A percentile compares a stretch with the other conserved stretches of the same genome.
Conservation (phyloP, 2,113 vertebrate species). For the Pholis gunnellus region DNA sequence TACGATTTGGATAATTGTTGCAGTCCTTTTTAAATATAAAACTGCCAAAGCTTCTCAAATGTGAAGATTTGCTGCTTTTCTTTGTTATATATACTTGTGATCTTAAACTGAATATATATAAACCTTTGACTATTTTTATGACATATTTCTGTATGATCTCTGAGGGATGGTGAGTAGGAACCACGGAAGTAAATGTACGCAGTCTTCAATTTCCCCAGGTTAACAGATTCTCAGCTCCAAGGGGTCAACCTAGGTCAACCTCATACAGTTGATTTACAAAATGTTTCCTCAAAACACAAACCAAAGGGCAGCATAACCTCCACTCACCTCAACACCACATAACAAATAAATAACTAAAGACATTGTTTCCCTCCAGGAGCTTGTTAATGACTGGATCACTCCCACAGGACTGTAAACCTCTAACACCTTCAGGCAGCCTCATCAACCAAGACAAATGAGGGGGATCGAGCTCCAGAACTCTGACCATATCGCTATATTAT, state of each 20-base stretch:
- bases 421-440: conserved; percentile 63
- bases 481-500: conserved; percentile 47
- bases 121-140: background rate
- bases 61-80: background rate
- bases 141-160: background rate
- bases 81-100: background rate
- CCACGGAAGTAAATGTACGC: background rate
- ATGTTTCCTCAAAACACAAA: conserved; percentile 37
- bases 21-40: background rate
- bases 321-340: background rate
- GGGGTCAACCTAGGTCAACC: conserved; percentile 13
- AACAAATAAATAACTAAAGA: background rate
- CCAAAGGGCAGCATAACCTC: conserved; percentile 35
- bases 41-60: background rate
- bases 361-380: conserved; percentile 44
- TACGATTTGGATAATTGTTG: background rate
- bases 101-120: background rate
- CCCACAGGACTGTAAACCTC: conserved; percentile 45
- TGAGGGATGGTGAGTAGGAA: background rate
- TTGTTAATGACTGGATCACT: conserved; percentile 58
- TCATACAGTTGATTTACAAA: conserved; percentile 37
- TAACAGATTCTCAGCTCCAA: background rate
- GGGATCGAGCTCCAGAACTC: conserved; percentile 45
- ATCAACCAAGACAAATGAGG: conserved; percentile 72
- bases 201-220: background rate